Evolutionary conservation across 2,888 invertebrate species (phyloP).

Genomic region (Torymus texanus): DNA sequence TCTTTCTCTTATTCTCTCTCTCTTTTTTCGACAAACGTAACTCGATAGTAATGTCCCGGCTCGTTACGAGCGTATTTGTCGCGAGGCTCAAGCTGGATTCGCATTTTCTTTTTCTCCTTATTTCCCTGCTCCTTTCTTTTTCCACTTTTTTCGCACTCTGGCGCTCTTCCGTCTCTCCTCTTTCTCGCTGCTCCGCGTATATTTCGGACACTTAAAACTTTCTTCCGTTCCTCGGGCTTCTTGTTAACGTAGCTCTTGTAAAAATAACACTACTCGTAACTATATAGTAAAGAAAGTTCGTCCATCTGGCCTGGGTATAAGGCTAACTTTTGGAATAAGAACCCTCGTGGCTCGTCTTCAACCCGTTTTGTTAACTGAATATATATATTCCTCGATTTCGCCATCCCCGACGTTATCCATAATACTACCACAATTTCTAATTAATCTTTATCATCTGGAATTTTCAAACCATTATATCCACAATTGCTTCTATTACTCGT

Average conservation of each 20-base stretch:
- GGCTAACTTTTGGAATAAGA: conserved; percentile 39
- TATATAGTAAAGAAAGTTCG: conserved; percentile 32
- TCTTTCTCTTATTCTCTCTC: conserved; percentile 20
- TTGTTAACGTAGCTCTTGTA: conserved; percentile 41
- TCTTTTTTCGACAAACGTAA: conserved; percentile 37
- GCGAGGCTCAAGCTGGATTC: conserved; percentile 39
- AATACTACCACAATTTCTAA: too few relatives aligned
- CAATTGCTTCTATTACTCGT: too few relatives aligned
- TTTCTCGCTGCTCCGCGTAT: conserved; percentile 19
- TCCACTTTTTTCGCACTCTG: not conserved
- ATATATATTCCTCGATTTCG: not conserved
- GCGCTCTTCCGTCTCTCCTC: conserved; percentile 43
- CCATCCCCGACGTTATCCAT: too few relatives aligned
- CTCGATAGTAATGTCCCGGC: conserved; percentile 47
- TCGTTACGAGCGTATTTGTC: conserved; percentile 52
- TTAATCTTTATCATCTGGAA: too few relatives aligned
- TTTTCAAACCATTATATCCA: too few relatives aligned
- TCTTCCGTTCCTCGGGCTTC: conserved; percentile 32
- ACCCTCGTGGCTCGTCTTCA: not conserved
- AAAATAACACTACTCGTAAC: conserved; percentile 42
- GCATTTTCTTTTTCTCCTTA: conserved; percentile 28
- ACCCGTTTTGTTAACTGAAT: conserved; percentile 10
- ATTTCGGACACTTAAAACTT: conserved; percentile 53
- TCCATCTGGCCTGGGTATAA: not conserved
- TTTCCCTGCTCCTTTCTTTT: not conserved